These are phyloP conservation scores for Rhopalosiphum nymphaeae DNA, from an alignment of 2,888 invertebrate species.

Conservation along the genomic window DNA sequence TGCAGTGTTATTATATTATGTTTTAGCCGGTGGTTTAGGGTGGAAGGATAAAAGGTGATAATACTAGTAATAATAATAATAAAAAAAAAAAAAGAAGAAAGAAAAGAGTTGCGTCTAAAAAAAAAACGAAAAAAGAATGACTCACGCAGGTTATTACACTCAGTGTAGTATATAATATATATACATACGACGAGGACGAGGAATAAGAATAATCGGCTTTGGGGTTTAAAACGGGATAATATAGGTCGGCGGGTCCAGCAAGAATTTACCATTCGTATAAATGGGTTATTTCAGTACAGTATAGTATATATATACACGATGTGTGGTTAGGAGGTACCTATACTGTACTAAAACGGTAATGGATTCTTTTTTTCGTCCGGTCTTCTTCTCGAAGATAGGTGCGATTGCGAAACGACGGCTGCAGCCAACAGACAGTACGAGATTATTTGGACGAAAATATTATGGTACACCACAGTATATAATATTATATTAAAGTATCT, in stretches of 20 bases:
- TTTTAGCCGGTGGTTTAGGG: not conserved
- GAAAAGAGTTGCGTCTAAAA: not conserved
- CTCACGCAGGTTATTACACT: not conserved
- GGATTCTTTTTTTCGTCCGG: not conserved
- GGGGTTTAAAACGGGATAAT: not conserved
- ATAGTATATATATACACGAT: not conserved
- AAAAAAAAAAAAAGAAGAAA: not conserved
- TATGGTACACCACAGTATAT: not conserved
- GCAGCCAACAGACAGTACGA: not conserved
- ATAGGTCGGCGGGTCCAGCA: not conserved
- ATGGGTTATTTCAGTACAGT: not conserved
- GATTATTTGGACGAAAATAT: not conserved
- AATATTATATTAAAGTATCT: not conserved
- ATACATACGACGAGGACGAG: not conserved
- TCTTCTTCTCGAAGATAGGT: not conserved
- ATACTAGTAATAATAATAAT: not conserved
- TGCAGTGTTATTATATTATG: not conserved
- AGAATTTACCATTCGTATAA: not conserved
- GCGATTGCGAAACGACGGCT: not conserved
- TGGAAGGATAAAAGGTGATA: not conserved
- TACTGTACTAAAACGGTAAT: not conserved
- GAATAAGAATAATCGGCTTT: slow-evolving; percentile 15
- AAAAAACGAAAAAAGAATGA: not conserved
- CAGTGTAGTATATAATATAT: not conserved
- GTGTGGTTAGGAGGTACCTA: not conserved